A percentile compares a stretch with the other conserved stretches of the same genome.
phyloP scores from a whole-genome alignment of 2,888 invertebrate genomes.

The Sicus ferrugineus region DNA sequence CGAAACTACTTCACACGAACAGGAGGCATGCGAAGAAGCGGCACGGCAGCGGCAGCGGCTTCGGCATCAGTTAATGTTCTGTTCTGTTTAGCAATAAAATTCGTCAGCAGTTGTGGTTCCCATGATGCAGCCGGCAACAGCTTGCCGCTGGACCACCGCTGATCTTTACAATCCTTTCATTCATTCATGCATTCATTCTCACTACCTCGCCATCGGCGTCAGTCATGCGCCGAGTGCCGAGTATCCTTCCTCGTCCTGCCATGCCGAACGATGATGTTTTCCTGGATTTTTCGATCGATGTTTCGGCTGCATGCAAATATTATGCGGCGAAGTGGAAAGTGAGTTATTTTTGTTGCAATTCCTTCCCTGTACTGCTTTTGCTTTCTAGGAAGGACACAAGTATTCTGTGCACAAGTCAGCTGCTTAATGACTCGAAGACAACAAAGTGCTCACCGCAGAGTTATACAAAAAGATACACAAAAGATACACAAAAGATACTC shows the following conservation, averaged over 20 bases:
- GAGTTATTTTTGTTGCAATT: neutral
- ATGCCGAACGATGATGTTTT: neutral
- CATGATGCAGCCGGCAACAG: too few species aligned
- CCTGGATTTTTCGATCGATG: neutral
- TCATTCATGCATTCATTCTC: constrained; percentile 1
- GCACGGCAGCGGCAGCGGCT: neutral
- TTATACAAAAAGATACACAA: neutral
- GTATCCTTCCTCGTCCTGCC: neutral
- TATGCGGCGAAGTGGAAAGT: neutral
- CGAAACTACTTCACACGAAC: neutral
- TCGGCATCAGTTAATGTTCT: too few species aligned
- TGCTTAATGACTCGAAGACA: neutral
- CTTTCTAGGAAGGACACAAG: neutral
- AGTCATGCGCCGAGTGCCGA: too few species aligned
- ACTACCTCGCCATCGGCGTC: neutral
- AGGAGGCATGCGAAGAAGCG: neutral
- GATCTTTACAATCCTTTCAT: neutral
- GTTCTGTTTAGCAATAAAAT: too few species aligned
- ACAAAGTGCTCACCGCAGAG: neutral
- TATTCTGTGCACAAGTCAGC: neutral
- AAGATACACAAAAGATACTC: neutral
- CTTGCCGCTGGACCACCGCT: neutral
- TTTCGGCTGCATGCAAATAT: neutral
- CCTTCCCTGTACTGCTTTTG: neutral
- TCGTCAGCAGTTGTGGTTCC: too few species aligned